A percentile compares a stretch with the other conserved stretches of the same genome.
These are phyloP conservation scores for Eptesicus fuscus DNA, from an alignment of 2,113 vertebrate genomes.

Conservation along the genomic window DNA sequence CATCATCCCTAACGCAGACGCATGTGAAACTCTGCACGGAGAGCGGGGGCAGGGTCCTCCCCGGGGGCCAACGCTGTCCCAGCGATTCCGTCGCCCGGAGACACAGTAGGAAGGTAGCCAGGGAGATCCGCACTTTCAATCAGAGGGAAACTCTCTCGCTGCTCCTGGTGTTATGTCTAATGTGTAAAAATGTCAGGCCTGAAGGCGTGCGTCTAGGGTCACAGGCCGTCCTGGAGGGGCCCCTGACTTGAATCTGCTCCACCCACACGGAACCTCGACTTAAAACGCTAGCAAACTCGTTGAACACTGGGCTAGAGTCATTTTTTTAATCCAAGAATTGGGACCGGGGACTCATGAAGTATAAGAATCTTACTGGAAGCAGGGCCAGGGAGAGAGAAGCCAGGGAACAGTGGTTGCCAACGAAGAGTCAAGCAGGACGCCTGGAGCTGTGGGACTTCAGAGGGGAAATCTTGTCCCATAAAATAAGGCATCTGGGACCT, in stretches of 20 bases:
- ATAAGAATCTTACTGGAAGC: not conserved
- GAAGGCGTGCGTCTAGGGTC: not conserved
- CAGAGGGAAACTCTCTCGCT: not conserved
- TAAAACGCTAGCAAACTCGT: not conserved
- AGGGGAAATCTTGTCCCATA: not conserved
- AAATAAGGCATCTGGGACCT: not conserved
- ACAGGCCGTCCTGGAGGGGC: not conserved
- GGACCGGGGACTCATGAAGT: not conserved
- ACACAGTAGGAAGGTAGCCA: not conserved
- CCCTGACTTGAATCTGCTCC: not conserved
- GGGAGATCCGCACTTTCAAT: not conserved
- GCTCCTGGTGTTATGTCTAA: not conserved
- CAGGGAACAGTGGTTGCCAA: not conserved
- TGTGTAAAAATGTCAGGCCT: not conserved
- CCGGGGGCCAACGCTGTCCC: not conserved
- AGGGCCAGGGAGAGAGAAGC: not conserved
- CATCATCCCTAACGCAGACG: constrained; percentile 27
- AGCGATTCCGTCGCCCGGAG: not conserved
- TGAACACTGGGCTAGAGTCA: not conserved
- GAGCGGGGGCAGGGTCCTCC: constrained; percentile 22
- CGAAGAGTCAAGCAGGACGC: not conserved
- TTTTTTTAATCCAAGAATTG: not conserved
- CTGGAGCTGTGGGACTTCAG: not conserved
- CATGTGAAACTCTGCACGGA: constrained; percentile 52
- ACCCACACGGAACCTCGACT: not conserved